phyloP scores from a whole-genome alignment of 2,888 invertebrate genomes.

The Athalia rosae region DNA sequence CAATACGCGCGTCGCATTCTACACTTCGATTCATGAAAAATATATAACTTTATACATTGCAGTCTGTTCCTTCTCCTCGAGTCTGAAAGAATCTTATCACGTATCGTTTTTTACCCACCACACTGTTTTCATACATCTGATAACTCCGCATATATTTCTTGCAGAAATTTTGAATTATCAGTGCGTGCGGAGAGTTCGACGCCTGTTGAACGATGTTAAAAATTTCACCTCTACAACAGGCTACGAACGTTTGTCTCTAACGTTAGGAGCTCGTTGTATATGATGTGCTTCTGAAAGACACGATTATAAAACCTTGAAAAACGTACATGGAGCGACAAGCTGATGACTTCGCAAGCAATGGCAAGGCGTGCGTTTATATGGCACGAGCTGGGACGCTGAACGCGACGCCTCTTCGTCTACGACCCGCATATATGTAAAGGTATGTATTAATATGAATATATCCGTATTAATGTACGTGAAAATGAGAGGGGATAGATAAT shows the following conservation, averaged over 20 bases:
- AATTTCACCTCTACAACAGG: conserved; percentile 26
- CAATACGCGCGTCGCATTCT: not conserved
- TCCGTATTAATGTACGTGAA: not conserved
- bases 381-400: conserved; percentile 13
- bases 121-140: too few relatives aligned
- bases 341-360: conserved; percentile 17
- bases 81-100: too few relatives aligned
- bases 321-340: conserved; percentile 33
- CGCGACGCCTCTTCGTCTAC: conserved; percentile 27
- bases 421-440: too few relatives aligned
- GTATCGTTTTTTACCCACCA: too few relatives aligned
- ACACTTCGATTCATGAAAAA: conserved; percentile 29
- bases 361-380: conserved; percentile 27
- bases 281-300: conserved; percentile 21
- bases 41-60: not conserved
- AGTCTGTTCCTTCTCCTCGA: too few relatives aligned
- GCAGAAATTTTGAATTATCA: too few relatives aligned
- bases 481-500: conserved; percentile 24
- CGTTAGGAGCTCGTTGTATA: too few relatives aligned
- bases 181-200: not conserved
- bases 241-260: not conserved
- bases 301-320: conserved; percentile 38
- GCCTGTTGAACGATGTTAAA: not conserved
- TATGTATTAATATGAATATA: not conserved
- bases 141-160: too few relatives aligned